Evolutionary conservation across 2,888 invertebrate species (phyloP), one percentile per base, ranked within the genome.

Genomic region (Athalia circularis): DNA sequence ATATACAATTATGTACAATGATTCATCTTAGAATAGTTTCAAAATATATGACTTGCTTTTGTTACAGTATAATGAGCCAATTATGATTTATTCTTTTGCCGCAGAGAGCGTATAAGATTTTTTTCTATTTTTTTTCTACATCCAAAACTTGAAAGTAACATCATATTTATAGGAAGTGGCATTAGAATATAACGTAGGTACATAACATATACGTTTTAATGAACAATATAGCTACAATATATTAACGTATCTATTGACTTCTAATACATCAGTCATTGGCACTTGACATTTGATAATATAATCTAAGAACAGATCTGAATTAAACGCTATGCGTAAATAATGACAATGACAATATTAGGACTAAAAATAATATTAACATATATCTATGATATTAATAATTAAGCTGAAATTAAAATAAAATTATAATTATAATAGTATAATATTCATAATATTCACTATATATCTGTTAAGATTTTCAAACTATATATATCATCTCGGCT

Each of bases 1-100:
- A 85, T 85, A 84, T 84, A 84, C 85, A 85, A 29, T 83, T 85
- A 85, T 85, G 81, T 85, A 85, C 85, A 85, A 57, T 64, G 72
- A 8, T 74, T 74, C 15, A 15, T 75, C 43, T 62, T 48, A 59
- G 5, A 29, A 72, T 59, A 59, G 45, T 72, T 59, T 70, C 54
- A 54, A 62, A 70, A 48, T 29, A 29, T 29, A 29, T 67, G 67
- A 45, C 59, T 47, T 62, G 3, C 15, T 65, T 65, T 61, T 50
- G 15, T 57, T 64, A 15, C 11, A 48, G n/a, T n/a, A 54, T 52
- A 29, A 72, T 72, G 11, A 61, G 48, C 48, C 61, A 29, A 61
- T 50, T 11, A 59, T 62, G 15, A 6, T 29, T 29, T 29, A 29
- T 29, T 29, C 29, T 29, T 29, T 29, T 29, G 74, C 48, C 52